Conservation (phyloP, 2,113 vertebrate species). For the Callorhinus ursinus region DNA sequence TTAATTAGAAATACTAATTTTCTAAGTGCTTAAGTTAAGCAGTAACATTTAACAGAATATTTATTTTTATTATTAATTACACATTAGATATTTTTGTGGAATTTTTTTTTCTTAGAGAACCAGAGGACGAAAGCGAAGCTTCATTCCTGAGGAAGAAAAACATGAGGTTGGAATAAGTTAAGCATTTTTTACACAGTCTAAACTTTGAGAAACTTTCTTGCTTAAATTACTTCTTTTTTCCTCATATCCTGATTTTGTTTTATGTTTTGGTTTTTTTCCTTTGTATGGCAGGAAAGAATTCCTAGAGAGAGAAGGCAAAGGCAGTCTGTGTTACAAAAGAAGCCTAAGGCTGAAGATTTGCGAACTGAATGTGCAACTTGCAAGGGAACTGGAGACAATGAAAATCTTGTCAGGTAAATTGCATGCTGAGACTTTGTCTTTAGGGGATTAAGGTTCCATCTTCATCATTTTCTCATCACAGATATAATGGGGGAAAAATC, state of each 20-base stretch:
- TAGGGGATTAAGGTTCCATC: slow-evolving; percentile 84
- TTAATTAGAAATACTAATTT: slow-evolving; percentile 56
- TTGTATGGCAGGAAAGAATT: slow-evolving; percentile 91
- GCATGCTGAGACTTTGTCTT: slow-evolving; percentile 73
- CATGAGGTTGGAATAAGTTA: slow-evolving; percentile 90
- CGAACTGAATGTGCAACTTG: slow-evolving; percentile 96
- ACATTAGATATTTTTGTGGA: slow-evolving; percentile 55
- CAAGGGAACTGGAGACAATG: slow-evolving; percentile 97
- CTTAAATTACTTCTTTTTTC: slow-evolving; percentile 19
- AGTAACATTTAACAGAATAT: slow-evolving; percentile 45
- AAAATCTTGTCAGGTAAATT: slow-evolving; percentile 97
- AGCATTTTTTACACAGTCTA: slow-evolving; percentile 61
- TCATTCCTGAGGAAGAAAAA: slow-evolving; percentile 95
- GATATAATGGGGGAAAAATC: slow-evolving; percentile 63
- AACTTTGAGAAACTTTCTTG: slow-evolving; percentile 46
- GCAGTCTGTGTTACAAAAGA: slow-evolving; percentile 94
- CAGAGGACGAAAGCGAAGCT: slow-evolving; percentile 96
- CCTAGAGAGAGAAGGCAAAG: slow-evolving; percentile 94
- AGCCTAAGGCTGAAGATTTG: slow-evolving; percentile 95
- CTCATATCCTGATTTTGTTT: not conserved
- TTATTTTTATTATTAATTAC: slow-evolving; percentile 46
- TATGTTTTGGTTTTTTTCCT: slow-evolving; percentile 41
- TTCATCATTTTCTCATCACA: slow-evolving; percentile 81
- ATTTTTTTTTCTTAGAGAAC: slow-evolving; percentile 91
- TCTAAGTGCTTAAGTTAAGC: not conserved